A percentile compares a stretch with the other conserved stretches of the same genome.
Conservation (phyloP, 1,140 invertebrate genomes). For the Ctenoplectra terminalis region DNA sequence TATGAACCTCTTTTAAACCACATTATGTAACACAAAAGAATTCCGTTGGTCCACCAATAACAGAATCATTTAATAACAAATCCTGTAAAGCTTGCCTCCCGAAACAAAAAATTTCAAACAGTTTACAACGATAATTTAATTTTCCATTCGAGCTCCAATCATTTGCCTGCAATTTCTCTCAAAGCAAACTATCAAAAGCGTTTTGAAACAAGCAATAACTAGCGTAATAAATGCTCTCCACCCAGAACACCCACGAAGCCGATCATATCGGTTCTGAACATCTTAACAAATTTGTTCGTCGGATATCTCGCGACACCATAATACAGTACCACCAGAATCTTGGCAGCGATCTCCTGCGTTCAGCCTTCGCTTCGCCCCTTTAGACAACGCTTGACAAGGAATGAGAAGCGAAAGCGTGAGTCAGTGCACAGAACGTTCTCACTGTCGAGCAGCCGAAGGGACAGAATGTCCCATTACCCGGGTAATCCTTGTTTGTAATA, state of each 20-base stretch:
- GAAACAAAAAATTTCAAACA: no score
- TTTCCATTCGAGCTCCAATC: no score
- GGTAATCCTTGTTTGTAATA: constrained; percentile 83
- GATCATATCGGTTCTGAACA: constrained; percentile 30
- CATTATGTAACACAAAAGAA: no score
- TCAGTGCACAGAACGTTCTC: constrained; percentile 63
- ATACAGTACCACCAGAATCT: constrained; percentile 30
- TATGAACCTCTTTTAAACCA: no score
- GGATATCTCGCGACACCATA: constrained; percentile 13
- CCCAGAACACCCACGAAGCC: no score
- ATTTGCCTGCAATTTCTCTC: no score
- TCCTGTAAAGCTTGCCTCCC: no score
- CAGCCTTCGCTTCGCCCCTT: constrained; percentile 34
- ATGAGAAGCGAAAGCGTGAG: constrained; percentile 50
- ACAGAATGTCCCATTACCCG: constrained; percentile 80
- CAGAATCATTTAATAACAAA: no score
- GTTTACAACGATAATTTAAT: no score
- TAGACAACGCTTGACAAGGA: not conserved
- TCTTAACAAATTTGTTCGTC: constrained; percentile 53
- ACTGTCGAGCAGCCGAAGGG: constrained; percentile 66
- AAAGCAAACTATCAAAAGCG: no score
- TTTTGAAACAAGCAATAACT: no score
- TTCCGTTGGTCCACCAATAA: no score
- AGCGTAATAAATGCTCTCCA: not conserved
- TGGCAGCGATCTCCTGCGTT: constrained; percentile 29